Evolutionary conservation across 2,888 invertebrate species (phyloP), one percentile per base, ranked within the genome.

Genomic region (Pachydiplax longipennis): DNA sequence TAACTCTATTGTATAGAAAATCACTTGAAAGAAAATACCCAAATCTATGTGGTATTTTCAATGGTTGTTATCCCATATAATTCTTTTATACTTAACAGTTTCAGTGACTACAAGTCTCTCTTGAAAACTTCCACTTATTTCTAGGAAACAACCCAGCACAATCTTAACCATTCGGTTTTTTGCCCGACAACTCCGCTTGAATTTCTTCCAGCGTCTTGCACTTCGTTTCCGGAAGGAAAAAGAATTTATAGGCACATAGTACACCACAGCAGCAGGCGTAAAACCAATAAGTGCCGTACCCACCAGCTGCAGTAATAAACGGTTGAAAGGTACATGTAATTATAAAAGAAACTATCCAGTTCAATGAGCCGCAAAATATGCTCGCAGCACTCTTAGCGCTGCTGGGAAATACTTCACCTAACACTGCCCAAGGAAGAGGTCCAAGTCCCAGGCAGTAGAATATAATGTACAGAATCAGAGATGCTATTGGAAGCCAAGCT

Each of bases 121-220:
- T 25, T 13, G n/a, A n/a, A n/a, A n/a, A n/a, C n/a, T n/a, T n/a
- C n/a, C n/a, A n/a, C n/a, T n/a, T n/a, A n/a, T n/a, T n/a, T n/a
- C n/a, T n/a, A n/a, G n/a, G n/a, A n/a, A n/a, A n/a, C n/a, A n/a
- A n/a, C n/a, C n/a, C 12, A 25, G n/a, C 65, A 18, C 31, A 18
- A 18, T 53, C 18, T 18, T 53, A 15, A 53, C 53, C 18, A 1
- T 53, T 18, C 3, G 53, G 53, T 18, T 18, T 53, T 18, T 53
- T 53, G 4, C 53, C 53, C 53, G 53, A 53, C 8, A 87, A 18
- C 37, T 87, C 87, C 22, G 90, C 81, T 65, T 93, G 92, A 92
- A 97, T 97, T 92, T 96, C 95, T 90, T 96, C 95, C 93, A 97
- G 95, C 2, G 96, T 96, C 92, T 96, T 96, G 91, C 96, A 96